Evolutionary conservation across 2,888 invertebrate genomes (phyloP).

Genomic region (Pammene fasciana): DNA sequence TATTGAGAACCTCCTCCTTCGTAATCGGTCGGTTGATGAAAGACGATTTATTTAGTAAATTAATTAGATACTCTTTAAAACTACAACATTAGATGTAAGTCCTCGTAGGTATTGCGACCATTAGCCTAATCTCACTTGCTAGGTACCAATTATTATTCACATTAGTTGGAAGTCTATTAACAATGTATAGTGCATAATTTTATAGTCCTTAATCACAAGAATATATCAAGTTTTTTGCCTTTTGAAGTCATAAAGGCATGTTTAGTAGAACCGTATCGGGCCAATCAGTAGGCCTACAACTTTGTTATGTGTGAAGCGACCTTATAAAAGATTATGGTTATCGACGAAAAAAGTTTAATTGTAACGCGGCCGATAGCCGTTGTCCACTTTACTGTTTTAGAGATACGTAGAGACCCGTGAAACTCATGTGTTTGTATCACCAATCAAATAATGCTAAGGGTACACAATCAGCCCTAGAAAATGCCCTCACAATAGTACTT

Average conservation of each 20-base stretch:
- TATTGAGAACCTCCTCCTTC: too few species aligned
- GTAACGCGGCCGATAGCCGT: slow-evolving; percentile 4
- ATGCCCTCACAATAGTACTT: too few species aligned
- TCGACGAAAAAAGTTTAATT: slow-evolving; percentile 33
- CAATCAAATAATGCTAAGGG: too few species aligned
- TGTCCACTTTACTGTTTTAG: slow-evolving; percentile 22
- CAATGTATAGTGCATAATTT: slow-evolving; percentile 28
- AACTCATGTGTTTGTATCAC: too few species aligned
- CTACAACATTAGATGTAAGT: too few species aligned
- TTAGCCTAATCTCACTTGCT: neutral
- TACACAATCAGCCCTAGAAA: too few species aligned
- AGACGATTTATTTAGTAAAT: neutral
- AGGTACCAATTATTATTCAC: neutral
- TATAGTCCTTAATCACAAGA: slow-evolving; percentile 26
- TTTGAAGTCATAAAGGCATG: slow-evolving; percentile 20
- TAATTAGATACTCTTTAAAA: too few species aligned
- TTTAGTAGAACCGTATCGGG: slow-evolving; percentile 13
- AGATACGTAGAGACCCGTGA: neutral
- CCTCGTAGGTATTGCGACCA: too few species aligned
- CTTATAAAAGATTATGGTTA: slow-evolving; percentile 39
- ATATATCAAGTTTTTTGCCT: slow-evolving; percentile 7
- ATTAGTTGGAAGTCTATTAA: slow-evolving; percentile 10
- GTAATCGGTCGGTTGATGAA: too few species aligned
- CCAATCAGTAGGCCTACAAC: slow-evolving; percentile 27
- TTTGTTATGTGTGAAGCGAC: slow-evolving; percentile 34